Evolutionary conservation across 2,797 vertebrate species (phyloP).

Genomic region (Bufotes viridis): DNA sequence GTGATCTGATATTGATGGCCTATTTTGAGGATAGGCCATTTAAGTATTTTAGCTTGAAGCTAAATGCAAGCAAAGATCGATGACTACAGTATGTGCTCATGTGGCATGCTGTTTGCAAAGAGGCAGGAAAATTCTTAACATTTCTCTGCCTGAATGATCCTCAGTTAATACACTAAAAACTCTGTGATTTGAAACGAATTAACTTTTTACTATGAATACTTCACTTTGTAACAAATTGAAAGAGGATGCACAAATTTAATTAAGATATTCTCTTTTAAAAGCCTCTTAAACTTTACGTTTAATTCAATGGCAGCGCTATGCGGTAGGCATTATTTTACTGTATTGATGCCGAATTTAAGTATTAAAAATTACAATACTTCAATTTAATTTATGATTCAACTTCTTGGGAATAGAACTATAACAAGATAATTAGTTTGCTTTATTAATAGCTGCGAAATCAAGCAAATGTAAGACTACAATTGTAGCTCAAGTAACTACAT

Average conservation of each 20-base stretch:
- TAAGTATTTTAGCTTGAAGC: not conserved
- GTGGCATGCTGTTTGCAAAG: not conserved
- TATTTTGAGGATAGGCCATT: not conserved
- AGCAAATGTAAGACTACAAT: constrained; percentile 8
- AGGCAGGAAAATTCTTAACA: not conserved
- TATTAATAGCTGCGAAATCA: constrained; percentile 27
- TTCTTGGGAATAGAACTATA: constrained; percentile 16
- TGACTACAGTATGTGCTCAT: not conserved
- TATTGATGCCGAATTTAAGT: constrained; percentile 21
- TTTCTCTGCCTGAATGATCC: not conserved
- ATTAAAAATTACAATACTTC: constrained; percentile 31
- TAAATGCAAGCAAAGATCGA: not conserved
- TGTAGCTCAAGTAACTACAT: not conserved
- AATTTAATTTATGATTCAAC: constrained; percentile 33
- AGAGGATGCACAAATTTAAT: constrained; percentile 35
- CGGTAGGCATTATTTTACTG: not conserved
- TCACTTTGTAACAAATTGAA: constrained; percentile 33
- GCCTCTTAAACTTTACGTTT: constrained; percentile 23
- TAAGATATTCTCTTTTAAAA: constrained; percentile 43
- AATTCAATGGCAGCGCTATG: not conserved
- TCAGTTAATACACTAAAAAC: not conserved
- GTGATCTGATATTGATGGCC: too few species aligned
- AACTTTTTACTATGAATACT: constrained; percentile 32
- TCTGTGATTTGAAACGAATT: constrained; percentile 44
- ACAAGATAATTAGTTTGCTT: constrained; percentile 12